phyloP scores from a whole-genome alignment of 2,888 invertebrate genomes.

The Platerodrilus igneus region DNA sequence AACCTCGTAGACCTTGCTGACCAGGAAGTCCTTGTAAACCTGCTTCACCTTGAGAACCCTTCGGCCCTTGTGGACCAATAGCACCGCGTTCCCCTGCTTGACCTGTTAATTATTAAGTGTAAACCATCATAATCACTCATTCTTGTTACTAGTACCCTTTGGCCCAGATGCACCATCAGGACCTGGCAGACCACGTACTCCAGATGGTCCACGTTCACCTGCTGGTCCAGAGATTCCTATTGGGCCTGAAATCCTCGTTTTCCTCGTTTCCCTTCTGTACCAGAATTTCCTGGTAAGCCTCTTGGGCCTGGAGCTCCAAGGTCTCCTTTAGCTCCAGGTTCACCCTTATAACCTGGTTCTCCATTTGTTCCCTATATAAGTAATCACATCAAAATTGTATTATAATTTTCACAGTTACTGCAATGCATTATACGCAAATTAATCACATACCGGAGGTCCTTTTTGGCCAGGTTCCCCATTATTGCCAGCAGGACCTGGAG shows the following conservation, averaged over 20 bases:
- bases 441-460: conserved; percentile 61
- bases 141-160: too few species aligned
- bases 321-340: conserved; percentile 72
- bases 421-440: neutral
- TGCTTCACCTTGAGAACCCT: conserved; percentile 58
- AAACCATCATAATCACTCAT: too few species aligned
- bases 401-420: conserved; percentile 7
- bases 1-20: conserved; percentile 56
- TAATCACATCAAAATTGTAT: conserved; percentile 1
- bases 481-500: conserved; percentile 69
- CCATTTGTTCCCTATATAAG: conserved; percentile 64
- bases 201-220: conserved; percentile 68
- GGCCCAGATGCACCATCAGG: conserved; percentile 70
- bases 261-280: conserved; percentile 77
- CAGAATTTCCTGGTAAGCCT: conserved; percentile 69
- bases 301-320: conserved; percentile 66
- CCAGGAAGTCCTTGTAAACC: conserved; percentile 59
- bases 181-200: conserved; percentile 67
- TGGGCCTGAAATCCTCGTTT: conserved; percentile 76
- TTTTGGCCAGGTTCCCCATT: conserved; percentile 70
- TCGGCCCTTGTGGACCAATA: conserved; percentile 59
- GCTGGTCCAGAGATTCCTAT: conserved; percentile 65
- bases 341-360: conserved; percentile 77
- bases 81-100: conserved; percentile 67
- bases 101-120: conserved; percentile 42